Base-by-base conservation (phyloP, 2,113 vertebrate genomes). In the Oryctolagus cuniculus region DNA sequence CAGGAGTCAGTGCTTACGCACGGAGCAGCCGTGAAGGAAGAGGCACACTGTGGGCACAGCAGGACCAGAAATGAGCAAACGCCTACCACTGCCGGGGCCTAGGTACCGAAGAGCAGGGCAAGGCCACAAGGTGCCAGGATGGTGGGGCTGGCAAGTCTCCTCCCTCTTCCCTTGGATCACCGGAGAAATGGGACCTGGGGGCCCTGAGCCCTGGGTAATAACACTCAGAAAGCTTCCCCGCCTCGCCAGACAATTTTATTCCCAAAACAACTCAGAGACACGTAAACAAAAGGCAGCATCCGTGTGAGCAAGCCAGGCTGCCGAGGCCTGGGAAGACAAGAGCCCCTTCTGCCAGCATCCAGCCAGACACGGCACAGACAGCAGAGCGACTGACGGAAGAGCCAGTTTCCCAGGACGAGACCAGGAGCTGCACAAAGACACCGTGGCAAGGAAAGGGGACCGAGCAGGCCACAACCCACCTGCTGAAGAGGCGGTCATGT, bases 201-300 rank as follows among this genome's bases (percentile, higher is more conserved):
- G 27, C 63, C 31, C 74, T 34, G 73, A 13, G 67, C 27, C 58
- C 34, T 29, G n/a, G 34, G 22, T 53, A 67, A 53, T 34, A 31
- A 29, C 13, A 67, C 85, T 64, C 55, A 61, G 51, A 53, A 91
- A 61, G 72, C 63, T 51, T 85, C 25, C 3, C 78, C 29, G n/a
- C 31, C 67, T 61, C 70, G 53, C 36, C 55, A 82, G 36, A 86
- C 55, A 91, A 80, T 79, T 86, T 89, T 38, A 44, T 89, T 78
- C 82, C 77, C 49, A 73, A 44, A 89, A 66, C 21, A 11, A 10
- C 79, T 58, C 44, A 69, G 55, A 77, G 38, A 64, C 19, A 36
- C 13, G 36, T 53, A n/a, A 21, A 78, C 79, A 64, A 88, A 89
- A 84, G 72, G 7, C 2, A 3, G 34, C 0, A 4, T 16, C 38